phyloP scores from a whole-genome alignment of 2,888 invertebrate genomes.

The Polymixis flavicincta region DNA sequence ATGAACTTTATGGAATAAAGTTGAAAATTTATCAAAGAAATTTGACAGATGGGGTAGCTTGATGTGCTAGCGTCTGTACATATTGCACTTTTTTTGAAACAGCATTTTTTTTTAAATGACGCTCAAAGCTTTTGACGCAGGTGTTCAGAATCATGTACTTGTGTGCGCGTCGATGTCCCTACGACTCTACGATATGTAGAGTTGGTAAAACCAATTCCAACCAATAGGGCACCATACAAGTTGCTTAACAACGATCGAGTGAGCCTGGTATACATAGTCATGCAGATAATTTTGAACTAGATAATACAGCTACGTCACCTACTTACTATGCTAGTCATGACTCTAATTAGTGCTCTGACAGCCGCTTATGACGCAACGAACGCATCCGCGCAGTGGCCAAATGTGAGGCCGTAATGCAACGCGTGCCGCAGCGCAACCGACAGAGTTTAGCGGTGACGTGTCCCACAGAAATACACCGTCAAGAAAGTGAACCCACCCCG shows the following conservation, averaged over 20 bases:
- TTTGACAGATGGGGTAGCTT: no score
- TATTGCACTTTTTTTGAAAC: no score
- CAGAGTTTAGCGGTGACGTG: constrained; percentile 76
- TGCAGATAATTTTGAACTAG: constrained; percentile 36
- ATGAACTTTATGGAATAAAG: no score
- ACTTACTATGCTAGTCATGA: constrained; percentile 56
- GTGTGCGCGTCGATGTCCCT: no score
- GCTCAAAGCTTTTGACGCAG: no score
- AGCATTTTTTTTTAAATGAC: no score
- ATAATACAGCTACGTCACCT: constrained; percentile 59
- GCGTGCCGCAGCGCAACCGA: constrained; percentile 68
- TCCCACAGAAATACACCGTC: constrained; percentile 78
- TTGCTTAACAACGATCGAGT: constrained; percentile 18
- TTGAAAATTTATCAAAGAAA: no score
- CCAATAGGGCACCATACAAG: background rate
- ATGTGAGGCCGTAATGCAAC: constrained; percentile 72
- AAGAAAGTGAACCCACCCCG: constrained; percentile 71
- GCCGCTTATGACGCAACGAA: constrained; percentile 78
- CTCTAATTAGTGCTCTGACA: constrained; percentile 77
- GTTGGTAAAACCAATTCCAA: background rate
- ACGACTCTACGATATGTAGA: no score
- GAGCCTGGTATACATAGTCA: constrained; percentile 13
- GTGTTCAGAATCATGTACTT: no score
- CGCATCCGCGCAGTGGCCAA: constrained; percentile 75
- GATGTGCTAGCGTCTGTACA: no score